Conservation (phyloP, 1,140 invertebrate genomes). For the Drosophila funebris region DNA sequence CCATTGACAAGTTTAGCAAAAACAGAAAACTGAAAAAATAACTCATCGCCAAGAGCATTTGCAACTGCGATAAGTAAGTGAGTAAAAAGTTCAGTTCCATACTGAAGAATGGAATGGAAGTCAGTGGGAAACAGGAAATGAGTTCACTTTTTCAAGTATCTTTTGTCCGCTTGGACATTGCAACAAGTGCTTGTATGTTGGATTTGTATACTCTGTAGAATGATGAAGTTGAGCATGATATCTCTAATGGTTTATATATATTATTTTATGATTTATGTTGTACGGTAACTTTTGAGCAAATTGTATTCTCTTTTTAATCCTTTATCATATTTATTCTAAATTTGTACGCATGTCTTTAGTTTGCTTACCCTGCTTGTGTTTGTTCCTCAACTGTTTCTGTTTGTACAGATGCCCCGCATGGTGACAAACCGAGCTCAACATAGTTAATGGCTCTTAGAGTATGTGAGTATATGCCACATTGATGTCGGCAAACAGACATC, state of each 20-base stretch:
- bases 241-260: neutral
- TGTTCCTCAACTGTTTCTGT: neutral
- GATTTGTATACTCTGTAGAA: conserved; percentile 2
- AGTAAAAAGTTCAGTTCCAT: conserved; percentile 15
- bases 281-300: too few relatives aligned
- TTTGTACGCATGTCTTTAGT: too few relatives aligned
- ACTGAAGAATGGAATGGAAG: conserved; percentile 5
- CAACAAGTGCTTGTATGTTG: conserved; percentile 1
- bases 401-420: conserved; percentile 33
- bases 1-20: conserved; percentile 19
- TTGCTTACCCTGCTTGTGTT: neutral
- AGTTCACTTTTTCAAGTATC: conserved; percentile 19
- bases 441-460: conserved; percentile 13
- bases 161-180: conserved; percentile 17
- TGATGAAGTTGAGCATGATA: neutral
- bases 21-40: too few relatives aligned
- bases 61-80: conserved; percentile 1
- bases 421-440: neutral
- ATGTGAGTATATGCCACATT: neutral
- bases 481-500: conserved; percentile 10
- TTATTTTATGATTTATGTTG: neutral
- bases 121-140: conserved; percentile 35
- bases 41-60: neutral
- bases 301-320: too few relatives aligned
- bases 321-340: too few relatives aligned